phyloP scores from a whole-genome alignment of 1,140 invertebrate species.

The Archivesica marissinica region DNA sequence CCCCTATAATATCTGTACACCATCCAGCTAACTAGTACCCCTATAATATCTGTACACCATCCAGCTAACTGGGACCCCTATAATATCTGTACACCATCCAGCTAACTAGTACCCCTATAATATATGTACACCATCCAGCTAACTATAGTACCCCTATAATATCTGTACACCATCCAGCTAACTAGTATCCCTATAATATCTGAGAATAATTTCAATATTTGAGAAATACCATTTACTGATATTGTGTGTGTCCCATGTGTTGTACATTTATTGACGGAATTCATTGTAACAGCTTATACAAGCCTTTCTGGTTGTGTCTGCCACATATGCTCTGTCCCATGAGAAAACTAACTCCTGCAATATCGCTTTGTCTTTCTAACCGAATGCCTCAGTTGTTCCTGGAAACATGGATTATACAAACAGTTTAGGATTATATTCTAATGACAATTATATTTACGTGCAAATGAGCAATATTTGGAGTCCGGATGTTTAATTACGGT shows the following conservation, averaged over 20 bases:
- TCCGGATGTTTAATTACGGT: too few species aligned
- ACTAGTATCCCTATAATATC: too few species aligned
- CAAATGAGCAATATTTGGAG: too few species aligned
- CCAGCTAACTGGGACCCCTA: too few species aligned
- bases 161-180: too few species aligned
- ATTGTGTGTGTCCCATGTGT: slow-evolving; percentile 37
- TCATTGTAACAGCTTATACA: slow-evolving; percentile 43
- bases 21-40: too few species aligned
- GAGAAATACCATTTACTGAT: slow-evolving; percentile 17
- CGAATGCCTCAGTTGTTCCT: background rate
- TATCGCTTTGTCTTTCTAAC: slow-evolving; percentile 14
- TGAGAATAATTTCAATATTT: slow-evolving; percentile 10
- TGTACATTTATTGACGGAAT: slow-evolving; percentile 39
- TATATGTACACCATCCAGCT: too few species aligned
- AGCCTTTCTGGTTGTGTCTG: background rate
- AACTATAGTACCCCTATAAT: too few species aligned
- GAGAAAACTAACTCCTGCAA: slow-evolving; percentile 19
- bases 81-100: too few species aligned
- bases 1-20: too few species aligned
- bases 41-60: too few species aligned
- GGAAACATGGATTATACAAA: slow-evolving; percentile 14
- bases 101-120: too few species aligned
- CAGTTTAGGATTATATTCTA: slow-evolving; percentile 4
- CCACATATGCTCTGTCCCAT: slow-evolving; percentile 47
- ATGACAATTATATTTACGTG: background rate